Percentiles rank a stretch among this genome's conserved stretches.
phyloP scores from a whole-genome alignment of 2,797 vertebrate genomes.

The Malurus leucopterus region DNA sequence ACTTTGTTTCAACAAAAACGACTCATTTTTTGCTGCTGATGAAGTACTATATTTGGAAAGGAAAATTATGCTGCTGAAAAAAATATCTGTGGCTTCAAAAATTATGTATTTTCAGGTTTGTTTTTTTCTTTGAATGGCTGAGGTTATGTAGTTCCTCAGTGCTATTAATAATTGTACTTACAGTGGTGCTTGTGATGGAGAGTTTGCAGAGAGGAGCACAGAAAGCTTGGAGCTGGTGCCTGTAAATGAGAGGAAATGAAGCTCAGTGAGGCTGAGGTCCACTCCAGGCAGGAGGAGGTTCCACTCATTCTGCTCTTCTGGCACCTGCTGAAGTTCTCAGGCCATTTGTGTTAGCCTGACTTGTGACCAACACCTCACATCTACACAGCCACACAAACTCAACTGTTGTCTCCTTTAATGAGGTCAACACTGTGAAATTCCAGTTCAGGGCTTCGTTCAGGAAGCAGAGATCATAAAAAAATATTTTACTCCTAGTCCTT shows the following conservation, averaged over 20 bases:
- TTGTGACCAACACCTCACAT: not conserved
- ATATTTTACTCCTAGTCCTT: not conserved
- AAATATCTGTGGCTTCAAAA: not conserved
- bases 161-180: not conserved
- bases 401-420: not conserved
- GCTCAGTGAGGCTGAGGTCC: not conserved
- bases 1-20: not conserved
- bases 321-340: not conserved
- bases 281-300: not conserved
- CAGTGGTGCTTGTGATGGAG: not conserved
- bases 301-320: not conserved
- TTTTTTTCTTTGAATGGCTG: not conserved
- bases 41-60: not conserved
- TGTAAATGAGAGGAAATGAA: conserved; percentile 22
- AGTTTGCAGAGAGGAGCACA: not conserved
- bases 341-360: not conserved
- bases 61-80: not conserved
- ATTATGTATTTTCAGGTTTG: not conserved
- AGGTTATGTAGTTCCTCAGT: not conserved
- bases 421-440: not conserved
- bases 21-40: not conserved
- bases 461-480: not conserved
- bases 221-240: not conserved
- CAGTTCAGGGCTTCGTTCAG: not conserved
- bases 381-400: not conserved